Evolutionary conservation across 1,140 invertebrate genomes (phyloP).

Genomic region (Magallana angulata): DNA sequence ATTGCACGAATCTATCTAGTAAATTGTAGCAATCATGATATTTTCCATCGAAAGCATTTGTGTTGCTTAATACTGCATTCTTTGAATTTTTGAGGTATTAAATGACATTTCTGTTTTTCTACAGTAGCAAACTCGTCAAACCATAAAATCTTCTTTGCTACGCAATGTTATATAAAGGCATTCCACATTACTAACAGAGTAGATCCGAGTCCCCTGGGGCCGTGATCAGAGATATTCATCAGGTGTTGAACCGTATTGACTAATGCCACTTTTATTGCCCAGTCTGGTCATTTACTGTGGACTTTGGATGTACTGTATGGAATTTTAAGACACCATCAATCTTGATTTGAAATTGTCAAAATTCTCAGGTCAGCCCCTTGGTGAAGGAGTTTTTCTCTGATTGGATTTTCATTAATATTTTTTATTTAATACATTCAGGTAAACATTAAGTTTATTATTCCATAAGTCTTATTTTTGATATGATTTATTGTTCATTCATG

Average conservation of each 20-base stretch:
- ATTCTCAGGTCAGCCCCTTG: neutral
- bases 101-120: neutral
- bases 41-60: neutral
- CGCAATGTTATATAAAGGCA: neutral
- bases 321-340: too few species aligned
- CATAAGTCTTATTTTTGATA: too few species aligned
- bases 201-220: neutral
- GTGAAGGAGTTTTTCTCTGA: neutral
- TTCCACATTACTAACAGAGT: neutral
- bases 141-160: conserved; percentile 19
- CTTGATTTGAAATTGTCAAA: neutral
- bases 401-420: neutral
- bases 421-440: too few species aligned
- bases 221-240: conserved; percentile 17
- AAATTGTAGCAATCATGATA: neutral
- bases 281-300: neutral
- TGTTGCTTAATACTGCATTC: neutral
- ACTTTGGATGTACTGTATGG: neutral
- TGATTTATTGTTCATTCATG: too few species aligned
- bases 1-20: too few species aligned
- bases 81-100: conserved; percentile 5
- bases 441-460: too few species aligned
- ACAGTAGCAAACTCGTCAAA: neutral
- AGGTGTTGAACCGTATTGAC: neutral
- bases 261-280: neutral